A percentile compares a stretch with the other conserved stretches of the same genome.
These are phyloP conservation scores for Phalacrocorax carbo DNA, from an alignment of 2,113 vertebrate species.

Conservation along the genomic window DNA sequence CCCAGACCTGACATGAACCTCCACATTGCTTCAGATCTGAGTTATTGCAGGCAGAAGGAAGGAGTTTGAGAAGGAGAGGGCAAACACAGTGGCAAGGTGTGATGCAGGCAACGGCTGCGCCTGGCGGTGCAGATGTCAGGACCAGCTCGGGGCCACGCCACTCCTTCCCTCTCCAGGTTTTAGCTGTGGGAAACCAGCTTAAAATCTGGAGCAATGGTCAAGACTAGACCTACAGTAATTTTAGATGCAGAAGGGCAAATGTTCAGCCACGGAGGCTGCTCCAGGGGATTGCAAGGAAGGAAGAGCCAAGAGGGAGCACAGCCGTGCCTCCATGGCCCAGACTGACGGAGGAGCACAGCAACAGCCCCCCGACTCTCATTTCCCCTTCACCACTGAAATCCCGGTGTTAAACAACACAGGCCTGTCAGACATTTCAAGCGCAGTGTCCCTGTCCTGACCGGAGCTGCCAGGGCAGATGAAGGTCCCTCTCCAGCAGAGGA, in stretches of 20 bases:
- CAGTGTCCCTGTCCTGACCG: background rate
- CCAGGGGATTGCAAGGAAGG: background rate
- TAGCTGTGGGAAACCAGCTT: background rate
- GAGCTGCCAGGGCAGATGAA: background rate
- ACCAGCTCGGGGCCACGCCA: rapidly evolving
- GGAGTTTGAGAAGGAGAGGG: background rate
- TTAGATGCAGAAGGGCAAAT: background rate
- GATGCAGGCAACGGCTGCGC: background rate
- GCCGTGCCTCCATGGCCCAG: rapidly evolving
- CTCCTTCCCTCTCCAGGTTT: background rate
- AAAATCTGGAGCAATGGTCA: background rate
- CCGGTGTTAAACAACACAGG: rapidly evolving
- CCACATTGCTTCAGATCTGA: background rate
- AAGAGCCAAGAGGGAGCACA: background rate
- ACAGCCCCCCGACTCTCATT: background rate
- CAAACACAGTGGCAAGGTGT: rapidly evolving
- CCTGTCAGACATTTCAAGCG: background rate
- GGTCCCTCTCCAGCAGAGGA: background rate
- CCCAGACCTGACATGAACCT: background rate
- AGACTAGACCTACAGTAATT: background rate
- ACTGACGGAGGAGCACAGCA: rapidly evolving
- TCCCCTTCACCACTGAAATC: background rate
- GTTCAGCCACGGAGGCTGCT: background rate
- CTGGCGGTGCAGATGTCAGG: no score
- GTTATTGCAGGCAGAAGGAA: background rate